phyloP scores from a whole-genome alignment of 2,113 vertebrate genomes.

The Nothobranchius kuhntae region DNA sequence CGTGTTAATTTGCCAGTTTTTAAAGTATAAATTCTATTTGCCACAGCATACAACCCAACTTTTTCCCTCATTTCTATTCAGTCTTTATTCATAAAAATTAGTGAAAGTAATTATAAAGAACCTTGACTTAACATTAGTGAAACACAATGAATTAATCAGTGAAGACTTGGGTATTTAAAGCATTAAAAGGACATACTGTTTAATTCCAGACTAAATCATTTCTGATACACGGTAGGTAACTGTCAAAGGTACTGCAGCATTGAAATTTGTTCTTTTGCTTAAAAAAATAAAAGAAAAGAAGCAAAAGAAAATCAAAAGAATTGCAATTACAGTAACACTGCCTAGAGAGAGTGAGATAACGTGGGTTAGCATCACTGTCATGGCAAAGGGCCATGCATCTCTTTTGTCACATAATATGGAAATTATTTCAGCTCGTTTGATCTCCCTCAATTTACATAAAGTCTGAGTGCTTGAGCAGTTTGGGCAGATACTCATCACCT shows the following conservation, averaged over 20 bases:
- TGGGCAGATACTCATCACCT: slow-evolving; percentile 43
- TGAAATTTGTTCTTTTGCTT: slow-evolving; percentile 46
- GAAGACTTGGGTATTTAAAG: neutral
- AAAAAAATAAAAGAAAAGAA: slow-evolving; percentile 17
- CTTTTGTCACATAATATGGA: slow-evolving; percentile 57
- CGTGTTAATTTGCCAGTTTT: neutral
- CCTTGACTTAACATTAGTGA: neutral
- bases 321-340: slow-evolving; percentile 45
- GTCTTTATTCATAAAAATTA: neutral
- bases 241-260: slow-evolving; percentile 28
- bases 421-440: slow-evolving; percentile 65
- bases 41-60: neutral
- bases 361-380: slow-evolving; percentile 31
- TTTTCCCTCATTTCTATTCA: neutral
- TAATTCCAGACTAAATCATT: slow-evolving; percentile 14
- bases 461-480: slow-evolving; percentile 42
- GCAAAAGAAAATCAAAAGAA: slow-evolving; percentile 10
- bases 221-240: slow-evolving; percentile 35
- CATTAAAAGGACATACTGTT: neutral
- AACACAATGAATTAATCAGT: neutral
- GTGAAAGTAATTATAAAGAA: neutral
- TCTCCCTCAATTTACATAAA: slow-evolving; percentile 53
- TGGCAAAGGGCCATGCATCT: slow-evolving; percentile 46
- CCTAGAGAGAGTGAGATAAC: slow-evolving; percentile 60
- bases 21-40: neutral